These are phyloP conservation scores for Chironex yamaguchii DNA, from an alignment of 30 jellyfish, hydroid and myxozoan species.

Conservation along the genomic window DNA sequence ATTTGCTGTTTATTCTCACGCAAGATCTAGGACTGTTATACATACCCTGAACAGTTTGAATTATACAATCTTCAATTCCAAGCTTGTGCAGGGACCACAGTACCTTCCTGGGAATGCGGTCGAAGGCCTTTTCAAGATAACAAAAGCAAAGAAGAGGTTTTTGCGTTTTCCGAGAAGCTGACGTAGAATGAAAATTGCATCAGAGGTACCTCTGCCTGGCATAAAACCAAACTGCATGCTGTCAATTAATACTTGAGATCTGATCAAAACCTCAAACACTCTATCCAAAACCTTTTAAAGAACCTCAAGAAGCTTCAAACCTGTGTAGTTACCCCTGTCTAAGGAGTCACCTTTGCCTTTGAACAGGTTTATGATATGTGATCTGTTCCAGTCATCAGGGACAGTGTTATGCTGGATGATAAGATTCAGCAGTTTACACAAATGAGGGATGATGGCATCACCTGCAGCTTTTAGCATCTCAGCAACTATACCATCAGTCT, in stretches of 20 bases:
- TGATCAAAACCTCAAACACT: background rate
- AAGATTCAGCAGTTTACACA: background rate
- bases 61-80: background rate
- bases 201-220: conserved; percentile 33
- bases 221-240: conserved; percentile 6
- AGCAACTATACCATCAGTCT: conserved; percentile 16
- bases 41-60: background rate
- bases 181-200: conserved; percentile 9
- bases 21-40: background rate
- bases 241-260: conserved; percentile 1
- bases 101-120: conserved; percentile 3
- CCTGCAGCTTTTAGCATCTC: conserved; percentile 9
- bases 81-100: conserved; percentile 17
- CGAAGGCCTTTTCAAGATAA: conserved; percentile 23
- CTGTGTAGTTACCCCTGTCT: conserved; percentile 1
- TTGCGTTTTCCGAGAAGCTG: conserved; percentile 23
- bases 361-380: background rate
- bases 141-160: conserved; percentile 17
- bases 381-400: conserved; percentile 1
- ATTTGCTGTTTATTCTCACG: background rate
- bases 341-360: background rate
- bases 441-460: background rate
- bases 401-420: background rate
- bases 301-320: conserved; percentile 6
- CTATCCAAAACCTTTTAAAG: background rate